Conservation (phyloP, 2,888 invertebrate genomes). For the Xestoiulus laeticollis region DNA sequence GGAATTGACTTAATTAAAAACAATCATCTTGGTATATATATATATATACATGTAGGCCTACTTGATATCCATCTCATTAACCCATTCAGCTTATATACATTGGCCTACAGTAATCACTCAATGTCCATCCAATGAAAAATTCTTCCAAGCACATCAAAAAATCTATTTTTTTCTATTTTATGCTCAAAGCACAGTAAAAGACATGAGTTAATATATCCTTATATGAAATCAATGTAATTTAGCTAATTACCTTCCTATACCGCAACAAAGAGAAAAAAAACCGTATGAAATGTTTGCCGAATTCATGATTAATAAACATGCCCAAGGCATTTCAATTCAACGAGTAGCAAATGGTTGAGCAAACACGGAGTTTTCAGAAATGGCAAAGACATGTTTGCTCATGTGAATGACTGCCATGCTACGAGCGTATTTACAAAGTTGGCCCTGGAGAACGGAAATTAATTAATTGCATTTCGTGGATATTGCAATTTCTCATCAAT, state of each 20-base stretch:
- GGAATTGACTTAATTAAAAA: no score
- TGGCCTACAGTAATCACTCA: neutral
- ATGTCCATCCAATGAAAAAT: neutral
- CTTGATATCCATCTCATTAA: no score
- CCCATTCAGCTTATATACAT: no score
- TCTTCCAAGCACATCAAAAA: neutral
- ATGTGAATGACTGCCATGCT: neutral
- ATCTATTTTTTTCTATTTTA: neutral
- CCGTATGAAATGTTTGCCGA: constrained; percentile 34
- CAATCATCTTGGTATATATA: no score
- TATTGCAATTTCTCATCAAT: neutral
- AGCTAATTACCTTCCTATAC: constrained; percentile 43
- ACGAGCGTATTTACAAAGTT: constrained; percentile 23
- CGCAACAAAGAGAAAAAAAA: neutral
- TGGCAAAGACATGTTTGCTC: constrained; percentile 39
- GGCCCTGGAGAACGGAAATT: constrained; percentile 13
- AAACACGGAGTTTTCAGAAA: neutral
- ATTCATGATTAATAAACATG: constrained; percentile 46
- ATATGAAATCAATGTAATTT: constrained; percentile 25
- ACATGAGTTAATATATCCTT: neutral
- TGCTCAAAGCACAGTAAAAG: neutral
- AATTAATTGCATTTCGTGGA: constrained; percentile 32
- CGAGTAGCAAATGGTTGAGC: constrained; percentile 36
- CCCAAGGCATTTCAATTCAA: constrained; percentile 26
- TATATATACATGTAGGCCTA: no score